Conservation (phyloP, 2,888 invertebrate species). For the Heliconius aoede region DNA sequence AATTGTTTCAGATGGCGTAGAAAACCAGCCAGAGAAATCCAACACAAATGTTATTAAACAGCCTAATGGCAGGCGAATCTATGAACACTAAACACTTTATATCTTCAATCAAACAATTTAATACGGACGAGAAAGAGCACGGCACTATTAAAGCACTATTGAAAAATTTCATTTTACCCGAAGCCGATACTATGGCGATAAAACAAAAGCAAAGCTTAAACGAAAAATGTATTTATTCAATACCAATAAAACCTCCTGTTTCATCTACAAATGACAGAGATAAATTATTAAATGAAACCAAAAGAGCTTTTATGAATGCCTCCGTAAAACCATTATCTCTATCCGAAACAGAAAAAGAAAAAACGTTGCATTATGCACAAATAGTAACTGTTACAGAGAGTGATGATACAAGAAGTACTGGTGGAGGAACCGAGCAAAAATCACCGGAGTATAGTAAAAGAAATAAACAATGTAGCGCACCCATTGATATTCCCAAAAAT, state of each 20-base stretch:
- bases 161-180: conserved; percentile 73
- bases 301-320: conserved; percentile 72
- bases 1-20: conserved; percentile 79
- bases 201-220: conserved; percentile 70
- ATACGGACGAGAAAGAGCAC: conserved; percentile 67
- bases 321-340: conserved; percentile 57
- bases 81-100: conserved; percentile 69
- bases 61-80: conserved; percentile 75
- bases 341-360: conserved; percentile 54
- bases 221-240: conserved; percentile 70
- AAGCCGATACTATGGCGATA: conserved; percentile 73
- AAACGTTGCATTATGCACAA: conserved; percentile 73
- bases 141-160: conserved; percentile 71
- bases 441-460: conserved; percentile 37
- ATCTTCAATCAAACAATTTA: conserved; percentile 69
- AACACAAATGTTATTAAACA: conserved; percentile 72
- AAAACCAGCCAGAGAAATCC: conserved; percentile 65
- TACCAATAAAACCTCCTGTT: conserved; percentile 66
- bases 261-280: conserved; percentile 62
- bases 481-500: conserved; percentile 56
- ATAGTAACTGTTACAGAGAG: conserved; percentile 72
- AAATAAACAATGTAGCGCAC: conserved; percentile 52
- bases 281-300: conserved; percentile 71
- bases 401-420: conserved; percentile 78
- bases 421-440: conserved; percentile 67